Conservation (phyloP, 2,113 vertebrate genomes). For the Zeus faber region DNA sequence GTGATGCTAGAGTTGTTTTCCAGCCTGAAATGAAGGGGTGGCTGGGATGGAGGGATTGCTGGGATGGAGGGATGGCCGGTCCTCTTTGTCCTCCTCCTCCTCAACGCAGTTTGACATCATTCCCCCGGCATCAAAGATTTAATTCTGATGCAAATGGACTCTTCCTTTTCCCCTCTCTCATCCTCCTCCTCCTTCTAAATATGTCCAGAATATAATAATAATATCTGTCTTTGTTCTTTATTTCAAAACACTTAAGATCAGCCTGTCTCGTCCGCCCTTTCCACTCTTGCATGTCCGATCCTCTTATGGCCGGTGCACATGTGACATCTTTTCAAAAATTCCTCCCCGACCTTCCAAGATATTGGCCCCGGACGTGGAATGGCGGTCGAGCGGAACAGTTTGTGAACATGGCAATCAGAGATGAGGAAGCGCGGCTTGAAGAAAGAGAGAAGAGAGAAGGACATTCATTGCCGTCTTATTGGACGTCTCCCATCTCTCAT, state of each 20-base stretch:
- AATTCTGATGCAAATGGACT: conserved; percentile 47
- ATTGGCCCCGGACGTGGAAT: not conserved
- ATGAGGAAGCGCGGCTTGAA: conserved; percentile 26
- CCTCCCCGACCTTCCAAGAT: conserved; percentile 9
- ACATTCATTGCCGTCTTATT: conserved; percentile 19
- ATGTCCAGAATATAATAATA: conserved; percentile 65
- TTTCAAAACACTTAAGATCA: conserved; percentile 60
- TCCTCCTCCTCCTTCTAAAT: conserved; percentile 38
- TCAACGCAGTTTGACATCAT: conserved; percentile 35
- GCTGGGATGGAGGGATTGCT: too few species aligned
- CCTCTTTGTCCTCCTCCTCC: conserved; percentile 20
- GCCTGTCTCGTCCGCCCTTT: conserved; percentile 45
- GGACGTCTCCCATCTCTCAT: conserved; percentile 7
- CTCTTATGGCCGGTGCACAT: conserved; percentile 61
- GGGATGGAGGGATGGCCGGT: conserved; percentile 21
- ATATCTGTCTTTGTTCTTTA: conserved; percentile 63
- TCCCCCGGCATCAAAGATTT: conserved; percentile 27
- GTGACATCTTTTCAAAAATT: conserved; percentile 62
- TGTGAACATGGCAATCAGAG: conserved; percentile 58
- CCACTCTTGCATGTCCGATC: conserved; percentile 74
- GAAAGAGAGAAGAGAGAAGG: conserved; percentile 11
- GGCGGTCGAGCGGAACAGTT: conserved; percentile 31
- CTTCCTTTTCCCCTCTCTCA: conserved; percentile 34
- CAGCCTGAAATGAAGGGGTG: too few species aligned
- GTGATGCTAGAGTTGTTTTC: conserved; percentile 24